phyloP scores from a whole-genome alignment of 2,888 invertebrate species.

The Odontocerum albicorne region DNA sequence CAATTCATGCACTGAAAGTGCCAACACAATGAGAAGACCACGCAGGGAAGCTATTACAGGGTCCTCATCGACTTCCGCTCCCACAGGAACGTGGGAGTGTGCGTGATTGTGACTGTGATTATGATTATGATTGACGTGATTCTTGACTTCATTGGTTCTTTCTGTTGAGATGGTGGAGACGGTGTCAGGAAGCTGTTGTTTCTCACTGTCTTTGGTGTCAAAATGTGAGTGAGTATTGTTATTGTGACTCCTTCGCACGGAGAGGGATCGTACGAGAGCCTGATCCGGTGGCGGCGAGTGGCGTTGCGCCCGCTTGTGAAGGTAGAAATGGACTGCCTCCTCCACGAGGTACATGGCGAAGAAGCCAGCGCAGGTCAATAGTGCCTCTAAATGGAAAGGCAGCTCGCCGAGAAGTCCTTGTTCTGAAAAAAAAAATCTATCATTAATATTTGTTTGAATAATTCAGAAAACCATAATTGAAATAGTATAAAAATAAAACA shows the following conservation, averaged over 20 bases:
- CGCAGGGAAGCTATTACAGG: slow-evolving; percentile 60
- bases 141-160: slow-evolving; percentile 49
- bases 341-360: slow-evolving; percentile 80
- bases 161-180: slow-evolving; percentile 45
- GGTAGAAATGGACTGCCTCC: slow-evolving; percentile 72
- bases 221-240: slow-evolving; percentile 44
- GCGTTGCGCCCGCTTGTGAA: slow-evolving; percentile 56
- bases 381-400: slow-evolving; percentile 66
- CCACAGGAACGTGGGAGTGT: slow-evolving; percentile 55
- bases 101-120: slow-evolving; percentile 46
- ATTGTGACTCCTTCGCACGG: slow-evolving; percentile 46
- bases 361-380: slow-evolving; percentile 75
- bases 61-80: slow-evolving; percentile 47
- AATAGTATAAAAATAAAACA: too few species aligned
- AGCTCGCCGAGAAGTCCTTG: slow-evolving; percentile 51
- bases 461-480: too few species aligned
- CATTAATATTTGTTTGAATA: too few species aligned
- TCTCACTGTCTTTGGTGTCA: slow-evolving; percentile 43
- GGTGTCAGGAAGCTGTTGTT: slow-evolving; percentile 8
- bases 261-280: slow-evolving; percentile 49
- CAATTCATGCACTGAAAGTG: slow-evolving; percentile 82
- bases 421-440: slow-evolving; percentile 42
- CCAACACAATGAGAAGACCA: slow-evolving; percentile 78
- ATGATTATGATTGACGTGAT: slow-evolving; percentile 41
- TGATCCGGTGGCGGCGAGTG: slow-evolving; percentile 40